A percentile compares a stretch with the other conserved stretches of the same genome.
These are phyloP conservation scores for Merodon equestris DNA, from an alignment of 2,888 invertebrate species.

Conservation along the genomic window DNA sequence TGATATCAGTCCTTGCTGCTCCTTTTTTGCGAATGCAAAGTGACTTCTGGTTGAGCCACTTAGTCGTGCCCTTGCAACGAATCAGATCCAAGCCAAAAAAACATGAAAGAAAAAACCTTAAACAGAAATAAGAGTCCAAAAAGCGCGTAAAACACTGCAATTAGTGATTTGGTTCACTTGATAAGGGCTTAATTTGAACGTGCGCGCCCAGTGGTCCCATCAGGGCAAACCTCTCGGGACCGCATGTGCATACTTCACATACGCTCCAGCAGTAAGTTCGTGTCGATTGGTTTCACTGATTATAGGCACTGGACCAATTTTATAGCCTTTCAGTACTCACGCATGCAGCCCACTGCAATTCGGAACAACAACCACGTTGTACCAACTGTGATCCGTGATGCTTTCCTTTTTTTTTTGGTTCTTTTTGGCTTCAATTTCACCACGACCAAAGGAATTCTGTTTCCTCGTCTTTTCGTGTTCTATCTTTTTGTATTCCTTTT, in stretches of 20 bases:
- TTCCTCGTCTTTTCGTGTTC: background rate
- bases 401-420: slow-evolving; percentile 14
- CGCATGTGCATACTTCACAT: slow-evolving; percentile 31
- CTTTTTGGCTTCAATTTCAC: slow-evolving; percentile 2
- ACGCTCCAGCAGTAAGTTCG: slow-evolving; percentile 56
- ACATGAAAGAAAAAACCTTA: slow-evolving; percentile 4
- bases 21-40: slow-evolving; percentile 2
- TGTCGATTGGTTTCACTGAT: slow-evolving; percentile 68
- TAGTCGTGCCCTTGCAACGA: slow-evolving; percentile 21
- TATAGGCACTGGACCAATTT: slow-evolving; percentile 68
- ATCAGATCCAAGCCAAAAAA: no score
- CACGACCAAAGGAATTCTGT: slow-evolving; percentile 30
- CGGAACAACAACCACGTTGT: slow-evolving; percentile 36
- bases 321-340: slow-evolving; percentile 68
- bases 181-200: slow-evolving; percentile 73
- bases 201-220: slow-evolving; percentile 60
- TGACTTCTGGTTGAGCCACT: slow-evolving; percentile 40
- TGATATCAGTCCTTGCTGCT: no score
- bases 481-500: slow-evolving; percentile 2
- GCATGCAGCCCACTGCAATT: slow-evolving; percentile 60
- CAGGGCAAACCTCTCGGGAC: slow-evolving; percentile 33
- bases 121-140: slow-evolving; percentile 53
- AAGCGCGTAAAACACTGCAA: slow-evolving; percentile 70
- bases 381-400: slow-evolving; percentile 18
- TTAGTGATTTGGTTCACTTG: slow-evolving; percentile 78